Evolutionary conservation across 2,797 vertebrate genomes (phyloP).

Genomic region (Myotis planiceps): DNA sequence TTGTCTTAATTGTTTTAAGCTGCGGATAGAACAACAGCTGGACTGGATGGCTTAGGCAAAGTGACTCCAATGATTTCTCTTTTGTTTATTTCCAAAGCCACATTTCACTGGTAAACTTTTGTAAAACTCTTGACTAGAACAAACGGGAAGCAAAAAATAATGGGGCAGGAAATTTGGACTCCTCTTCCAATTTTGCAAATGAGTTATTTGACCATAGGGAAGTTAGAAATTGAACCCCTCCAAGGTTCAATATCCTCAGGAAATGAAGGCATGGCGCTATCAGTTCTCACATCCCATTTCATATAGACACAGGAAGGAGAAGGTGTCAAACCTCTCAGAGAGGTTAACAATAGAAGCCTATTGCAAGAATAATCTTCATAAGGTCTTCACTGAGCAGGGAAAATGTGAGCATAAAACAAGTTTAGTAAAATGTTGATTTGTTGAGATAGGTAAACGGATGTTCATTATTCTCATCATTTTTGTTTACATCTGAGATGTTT

Average conservation of each 20-base stretch:
- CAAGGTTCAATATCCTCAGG: not conserved
- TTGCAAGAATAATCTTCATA: not conserved
- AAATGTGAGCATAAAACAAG: not conserved
- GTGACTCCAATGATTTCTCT: not conserved
- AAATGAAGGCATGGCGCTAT: not conserved
- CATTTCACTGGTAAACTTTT: not conserved
- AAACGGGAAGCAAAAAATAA: not conserved
- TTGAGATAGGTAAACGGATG: not conserved
- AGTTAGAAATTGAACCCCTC: not conserved
- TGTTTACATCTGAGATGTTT: not conserved
- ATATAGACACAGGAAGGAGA: not conserved
- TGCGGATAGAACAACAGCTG: not conserved
- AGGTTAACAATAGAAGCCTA: not conserved
- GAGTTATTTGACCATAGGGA: not conserved
- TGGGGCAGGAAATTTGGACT: not conserved
- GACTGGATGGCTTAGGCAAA: not conserved
- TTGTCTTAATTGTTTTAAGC: not conserved
- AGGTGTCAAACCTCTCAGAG: not conserved
- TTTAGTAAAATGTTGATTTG: not conserved
- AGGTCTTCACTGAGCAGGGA: not conserved
- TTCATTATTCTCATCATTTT: not conserved
- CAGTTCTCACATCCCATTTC: not conserved
- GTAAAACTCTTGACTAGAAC: not conserved
- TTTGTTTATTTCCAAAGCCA: not conserved
- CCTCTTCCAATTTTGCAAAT: not conserved